phyloP scores from a whole-genome alignment of 1,140 invertebrate species.

The Paraescarpia echinospica region DNA sequence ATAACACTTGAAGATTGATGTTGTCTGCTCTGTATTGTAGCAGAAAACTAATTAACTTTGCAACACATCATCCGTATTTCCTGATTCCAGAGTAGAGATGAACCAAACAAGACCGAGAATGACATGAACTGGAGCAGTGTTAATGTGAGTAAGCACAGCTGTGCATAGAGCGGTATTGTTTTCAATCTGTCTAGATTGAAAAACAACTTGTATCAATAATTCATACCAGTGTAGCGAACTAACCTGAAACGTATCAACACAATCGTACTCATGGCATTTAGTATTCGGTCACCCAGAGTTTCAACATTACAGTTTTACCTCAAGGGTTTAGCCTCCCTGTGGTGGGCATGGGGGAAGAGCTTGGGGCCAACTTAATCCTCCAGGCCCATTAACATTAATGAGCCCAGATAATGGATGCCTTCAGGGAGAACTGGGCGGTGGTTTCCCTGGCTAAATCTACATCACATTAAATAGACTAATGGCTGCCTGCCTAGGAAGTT shows the following conservation, averaged over 20 bases:
- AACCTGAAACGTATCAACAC: background rate
- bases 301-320: background rate
- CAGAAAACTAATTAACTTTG: background rate
- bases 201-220: constrained; percentile 2
- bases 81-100: background rate
- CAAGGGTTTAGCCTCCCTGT: background rate
- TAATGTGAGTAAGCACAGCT: background rate
- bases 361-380: background rate
- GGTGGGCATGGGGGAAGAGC: background rate
- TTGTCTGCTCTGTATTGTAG: background rate
- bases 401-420: background rate
- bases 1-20: background rate
- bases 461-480: background rate
- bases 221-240: background rate
- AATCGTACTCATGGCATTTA: background rate
- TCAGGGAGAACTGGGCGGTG: background rate
- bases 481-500: no score
- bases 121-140: background rate
- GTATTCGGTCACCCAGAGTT: background rate
- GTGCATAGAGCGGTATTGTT: background rate
- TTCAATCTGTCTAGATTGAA: background rate
- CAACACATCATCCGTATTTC: background rate
- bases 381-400: constrained; percentile 5
- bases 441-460: background rate
- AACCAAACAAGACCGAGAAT: background rate